phyloP scores from a whole-genome alignment of 2,113 vertebrate species.

The Oreocharis arfaki region DNA sequence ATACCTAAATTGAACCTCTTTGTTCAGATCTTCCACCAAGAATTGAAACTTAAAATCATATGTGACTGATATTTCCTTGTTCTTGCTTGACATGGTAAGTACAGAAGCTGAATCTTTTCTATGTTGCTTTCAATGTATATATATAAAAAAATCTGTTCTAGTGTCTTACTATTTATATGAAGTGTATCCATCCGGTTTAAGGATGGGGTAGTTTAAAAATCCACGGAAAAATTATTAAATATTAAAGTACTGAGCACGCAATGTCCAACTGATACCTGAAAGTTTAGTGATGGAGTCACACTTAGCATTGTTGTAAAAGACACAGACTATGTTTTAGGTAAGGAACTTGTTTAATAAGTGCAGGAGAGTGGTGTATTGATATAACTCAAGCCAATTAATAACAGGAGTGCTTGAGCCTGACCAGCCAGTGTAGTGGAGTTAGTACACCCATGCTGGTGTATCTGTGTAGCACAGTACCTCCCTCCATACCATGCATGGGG shows the following conservation, averaged over 20 bases:
- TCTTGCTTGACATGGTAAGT: neutral
- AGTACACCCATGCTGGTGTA: neutral
- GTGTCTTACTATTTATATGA: neutral
- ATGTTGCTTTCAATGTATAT: neutral
- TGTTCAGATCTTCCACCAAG: neutral
- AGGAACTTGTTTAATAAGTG: neutral
- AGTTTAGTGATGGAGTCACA: neutral
- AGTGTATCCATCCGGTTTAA: neutral
- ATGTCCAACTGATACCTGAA: neutral
- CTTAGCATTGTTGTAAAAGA: neutral
- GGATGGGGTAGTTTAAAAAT: neutral
- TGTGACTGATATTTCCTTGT: neutral
- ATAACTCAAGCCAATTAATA: neutral
- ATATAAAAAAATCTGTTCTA: neutral
- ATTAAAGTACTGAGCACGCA: accelerated
- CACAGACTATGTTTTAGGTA: neutral
- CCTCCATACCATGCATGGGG: accelerated
- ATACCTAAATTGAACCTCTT: neutral
- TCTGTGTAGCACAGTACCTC: accelerated
- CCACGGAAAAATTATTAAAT: neutral
- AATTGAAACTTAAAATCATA: neutral
- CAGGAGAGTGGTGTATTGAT: neutral
- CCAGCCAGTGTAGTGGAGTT: neutral
- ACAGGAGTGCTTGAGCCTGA: neutral
- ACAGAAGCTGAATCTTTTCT: neutral